Conservation (phyloP, 1,140 invertebrate species). For the Calycopis cecrops region DNA sequence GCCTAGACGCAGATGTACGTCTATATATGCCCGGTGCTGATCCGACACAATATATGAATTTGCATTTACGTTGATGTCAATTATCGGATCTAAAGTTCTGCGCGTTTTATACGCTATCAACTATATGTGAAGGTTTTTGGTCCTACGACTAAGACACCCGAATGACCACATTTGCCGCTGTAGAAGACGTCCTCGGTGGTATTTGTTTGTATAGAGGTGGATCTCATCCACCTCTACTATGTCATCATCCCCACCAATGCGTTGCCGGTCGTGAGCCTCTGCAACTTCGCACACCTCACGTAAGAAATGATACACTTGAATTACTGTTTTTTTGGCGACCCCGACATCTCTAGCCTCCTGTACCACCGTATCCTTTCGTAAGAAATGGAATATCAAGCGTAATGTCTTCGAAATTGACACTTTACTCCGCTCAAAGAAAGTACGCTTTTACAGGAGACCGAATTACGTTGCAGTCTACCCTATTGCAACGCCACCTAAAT, state of each 20-base stretch:
- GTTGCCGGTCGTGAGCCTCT: conserved; percentile 20
- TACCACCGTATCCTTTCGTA: conserved; percentile 19
- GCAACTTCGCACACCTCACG: conserved; percentile 23
- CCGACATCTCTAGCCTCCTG: conserved; percentile 19
- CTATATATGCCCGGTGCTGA: conserved; percentile 17
- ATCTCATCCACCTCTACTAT: too few species aligned
- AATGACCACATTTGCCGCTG: conserved; percentile 4
- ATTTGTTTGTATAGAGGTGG: too few species aligned
- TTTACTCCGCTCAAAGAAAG: too few species aligned
- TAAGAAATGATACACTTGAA: conserved; percentile 16
- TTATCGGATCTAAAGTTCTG: conserved; percentile 18
- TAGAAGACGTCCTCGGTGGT: too few species aligned
- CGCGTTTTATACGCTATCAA: conserved; percentile 11
- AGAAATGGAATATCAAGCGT: too few species aligned
- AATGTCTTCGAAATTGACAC: too few species aligned
- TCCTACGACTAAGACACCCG: conserved; percentile 2
- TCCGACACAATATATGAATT: conserved; percentile 21
- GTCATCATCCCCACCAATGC: too few species aligned
- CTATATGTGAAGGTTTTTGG: neutral
- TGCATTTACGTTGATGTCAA: conserved; percentile 8
- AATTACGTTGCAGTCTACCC: conserved; percentile 6
- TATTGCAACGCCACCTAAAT: conserved; percentile 13
- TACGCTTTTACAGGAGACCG: conserved; percentile 4
- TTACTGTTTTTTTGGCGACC: conserved; percentile 9
- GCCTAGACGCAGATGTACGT: conserved; percentile 16